Evolutionary conservation across 2,797 vertebrate genomes (phyloP).

Genomic region (Bradypodion ventrale): DNA sequence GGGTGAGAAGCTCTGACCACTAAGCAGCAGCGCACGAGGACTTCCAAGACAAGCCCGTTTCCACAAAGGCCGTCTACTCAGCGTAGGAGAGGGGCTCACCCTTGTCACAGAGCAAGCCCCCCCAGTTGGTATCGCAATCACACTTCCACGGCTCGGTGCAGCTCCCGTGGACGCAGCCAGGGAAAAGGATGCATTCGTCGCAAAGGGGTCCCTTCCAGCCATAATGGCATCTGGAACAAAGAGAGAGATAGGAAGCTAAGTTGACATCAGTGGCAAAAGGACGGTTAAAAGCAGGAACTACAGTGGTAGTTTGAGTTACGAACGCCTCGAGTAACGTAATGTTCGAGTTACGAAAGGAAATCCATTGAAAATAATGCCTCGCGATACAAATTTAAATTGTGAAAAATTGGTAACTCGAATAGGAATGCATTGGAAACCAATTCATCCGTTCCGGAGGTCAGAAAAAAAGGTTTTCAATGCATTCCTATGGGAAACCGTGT

Average conservation of each 20-base stretch:
- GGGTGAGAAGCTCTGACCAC: not conserved
- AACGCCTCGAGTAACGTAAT: too few relatives aligned
- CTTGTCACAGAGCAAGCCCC: slow-evolving; percentile 86
- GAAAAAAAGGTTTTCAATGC: too few relatives aligned
- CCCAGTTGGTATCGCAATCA: slow-evolving; percentile 86
- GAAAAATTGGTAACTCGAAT: too few relatives aligned
- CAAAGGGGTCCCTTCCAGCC: slow-evolving; percentile 82
- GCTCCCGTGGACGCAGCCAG: slow-evolving; percentile 82
- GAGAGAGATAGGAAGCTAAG: too few relatives aligned
- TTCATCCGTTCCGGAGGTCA: too few relatives aligned
- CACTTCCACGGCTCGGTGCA: slow-evolving; percentile 85
- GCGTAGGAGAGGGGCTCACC: slow-evolving; percentile 61
- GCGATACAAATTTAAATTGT: too few relatives aligned
- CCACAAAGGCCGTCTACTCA: not conserved
- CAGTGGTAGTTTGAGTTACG: too few relatives aligned
- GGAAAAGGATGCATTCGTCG: slow-evolving; percentile 81
- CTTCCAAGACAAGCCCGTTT: not conserved
- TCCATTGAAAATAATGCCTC: too few relatives aligned
- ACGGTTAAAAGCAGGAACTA: not conserved
- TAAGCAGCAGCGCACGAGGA: not conserved
- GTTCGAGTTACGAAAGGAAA: too few relatives aligned
- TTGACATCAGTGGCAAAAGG: too few relatives aligned
- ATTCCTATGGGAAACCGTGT: too few relatives aligned
- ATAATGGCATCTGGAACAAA: slow-evolving; percentile 75
- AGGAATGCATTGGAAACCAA: too few relatives aligned